Base-by-base conservation (phyloP, 1,140 invertebrate genomes). In the Trichomalopsis sarcophagae region DNA sequence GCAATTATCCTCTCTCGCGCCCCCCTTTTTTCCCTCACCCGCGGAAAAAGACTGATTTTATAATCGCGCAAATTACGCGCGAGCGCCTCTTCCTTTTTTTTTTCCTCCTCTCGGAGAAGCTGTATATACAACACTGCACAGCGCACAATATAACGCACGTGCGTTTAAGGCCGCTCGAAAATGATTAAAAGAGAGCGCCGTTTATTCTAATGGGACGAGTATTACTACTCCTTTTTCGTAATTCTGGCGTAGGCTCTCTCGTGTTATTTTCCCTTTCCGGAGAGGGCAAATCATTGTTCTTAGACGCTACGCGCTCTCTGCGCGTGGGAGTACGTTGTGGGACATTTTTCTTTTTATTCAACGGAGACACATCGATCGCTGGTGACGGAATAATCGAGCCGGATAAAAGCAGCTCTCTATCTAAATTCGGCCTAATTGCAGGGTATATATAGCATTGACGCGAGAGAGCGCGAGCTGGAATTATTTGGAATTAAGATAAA, bases 111-210 rank as follows among this genome's bases (percentile, higher is more conserved):
- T 68, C n/a, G 17, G 7, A 44, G 33, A 36, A 36, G 33, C 33
- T 36, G 17, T 80, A 40, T 80, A 40, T 80, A 14, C 36, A 33
- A 14, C 36, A 33, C 76, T 36, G 4, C 33, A 36, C 33, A 4
- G 33, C 27, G 27, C 27, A 27, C 27, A 27, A 27, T 27, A 27
- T 27, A 30, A 79, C 21, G 17, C 36, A 69, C 6, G n/a, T 23
- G 50, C 62, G 68, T 80, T 80, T 68, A 50, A 27, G 44, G 13
- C 30, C 81, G 17, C 17, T 62, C 44, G 44, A 62, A 62, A 77
- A 83, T 77, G n/a, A 83, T 83, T 77, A 83, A 83, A 83, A 77
- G 55, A 62, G 55, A 40, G 77, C 21, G 23, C 62, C 27, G 75
- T 83, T 83, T 83, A 50, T 83, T 76, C 75, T 83, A 77, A 83